Evolutionary conservation across 1,140 invertebrate genomes (phyloP).

Genomic region (Trichogramma pretiosum): DNA sequence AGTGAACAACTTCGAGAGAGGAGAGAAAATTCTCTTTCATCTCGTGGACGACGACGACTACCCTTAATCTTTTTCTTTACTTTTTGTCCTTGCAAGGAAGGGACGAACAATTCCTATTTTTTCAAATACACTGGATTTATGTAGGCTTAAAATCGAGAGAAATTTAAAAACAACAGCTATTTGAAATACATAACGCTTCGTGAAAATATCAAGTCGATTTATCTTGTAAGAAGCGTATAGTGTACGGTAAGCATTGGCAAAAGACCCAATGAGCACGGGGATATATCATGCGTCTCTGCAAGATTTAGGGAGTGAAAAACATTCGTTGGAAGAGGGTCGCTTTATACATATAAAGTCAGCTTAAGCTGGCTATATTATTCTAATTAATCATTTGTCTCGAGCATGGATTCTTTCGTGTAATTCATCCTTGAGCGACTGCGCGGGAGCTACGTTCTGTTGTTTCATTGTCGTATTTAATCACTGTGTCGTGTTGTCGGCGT

Average conservation of each 20-base stretch:
- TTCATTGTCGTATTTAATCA: too few species aligned
- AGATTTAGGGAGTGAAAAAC: too few species aligned
- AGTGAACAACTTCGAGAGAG: slow-evolving; percentile 8
- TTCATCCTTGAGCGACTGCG: too few species aligned
- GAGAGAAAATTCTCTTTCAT: slow-evolving; percentile 18
- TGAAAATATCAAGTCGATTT: too few species aligned
- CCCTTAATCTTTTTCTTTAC: slow-evolving; percentile 15
- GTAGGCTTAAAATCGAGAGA: slow-evolving; percentile 12
- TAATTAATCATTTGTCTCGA: slow-evolving; percentile 42
- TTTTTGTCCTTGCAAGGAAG: not conserved
- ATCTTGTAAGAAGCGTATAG: too few species aligned
- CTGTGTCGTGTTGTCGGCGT: too few species aligned
- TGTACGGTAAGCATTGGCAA: too few species aligned
- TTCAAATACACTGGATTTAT: slow-evolving; percentile 44
- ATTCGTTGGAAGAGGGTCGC: slow-evolving; percentile 21
- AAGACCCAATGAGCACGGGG: not conserved
- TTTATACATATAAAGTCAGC: slow-evolving; percentile 42
- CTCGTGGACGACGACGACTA: slow-evolving; percentile 14
- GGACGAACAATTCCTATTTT: not conserved
- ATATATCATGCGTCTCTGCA: not conserved
- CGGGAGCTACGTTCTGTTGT: too few species aligned
- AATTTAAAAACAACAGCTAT: too few species aligned
- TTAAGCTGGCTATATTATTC: slow-evolving; percentile 46
- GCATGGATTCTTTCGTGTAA: slow-evolving; percentile 41
- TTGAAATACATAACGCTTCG: too few species aligned